Evolutionary conservation across 2,797 vertebrate genomes (phyloP).

Genomic region (Rhadinocentrus ornatus): DNA sequence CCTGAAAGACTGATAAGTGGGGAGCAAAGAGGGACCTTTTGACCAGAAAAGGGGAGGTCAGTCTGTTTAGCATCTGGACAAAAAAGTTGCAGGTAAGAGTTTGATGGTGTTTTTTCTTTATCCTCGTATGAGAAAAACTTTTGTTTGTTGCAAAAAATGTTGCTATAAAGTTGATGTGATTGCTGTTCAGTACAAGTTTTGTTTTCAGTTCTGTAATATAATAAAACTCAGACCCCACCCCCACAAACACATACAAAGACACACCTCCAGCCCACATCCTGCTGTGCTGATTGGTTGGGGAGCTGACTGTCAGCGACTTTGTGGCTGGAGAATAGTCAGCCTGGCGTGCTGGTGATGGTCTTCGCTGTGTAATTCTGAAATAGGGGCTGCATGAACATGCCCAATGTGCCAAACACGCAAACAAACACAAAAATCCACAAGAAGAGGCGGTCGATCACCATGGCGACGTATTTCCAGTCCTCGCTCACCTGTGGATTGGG

Average conservation of each 20-base stretch:
- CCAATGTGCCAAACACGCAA: constrained; percentile 93
- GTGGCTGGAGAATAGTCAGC: constrained; percentile 69
- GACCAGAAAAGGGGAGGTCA: constrained; percentile 61
- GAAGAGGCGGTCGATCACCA: constrained; percentile 98
- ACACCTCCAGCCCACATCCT: constrained; percentile 46
- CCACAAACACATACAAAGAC: constrained; percentile 14
- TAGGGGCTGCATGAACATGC: constrained; percentile 97
- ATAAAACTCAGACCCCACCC: constrained; percentile 54
- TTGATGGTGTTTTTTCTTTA: constrained; percentile 37
- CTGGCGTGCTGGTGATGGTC: constrained; percentile 80
- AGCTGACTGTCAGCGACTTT: constrained; percentile 53
- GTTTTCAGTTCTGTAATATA: constrained; percentile 61
- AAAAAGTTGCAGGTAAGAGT: constrained; percentile 55
- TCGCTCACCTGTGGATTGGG: constrained; percentile 89
- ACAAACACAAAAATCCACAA: constrained; percentile 97
- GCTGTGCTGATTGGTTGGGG: constrained; percentile 62
- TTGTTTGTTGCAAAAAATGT: constrained; percentile 72
- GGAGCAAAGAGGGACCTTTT: constrained; percentile 46
- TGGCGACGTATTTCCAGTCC: constrained; percentile 99
- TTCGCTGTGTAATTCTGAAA: constrained; percentile 94
- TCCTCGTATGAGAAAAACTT: constrained; percentile 59
- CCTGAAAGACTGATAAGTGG: constrained; percentile 55
- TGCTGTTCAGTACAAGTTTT: constrained; percentile 66
- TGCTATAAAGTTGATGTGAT: constrained; percentile 77
- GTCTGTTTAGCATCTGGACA: constrained; percentile 53